A percentile compares a stretch with the other conserved stretches of the same genome.
phyloP scores from a whole-genome alignment of 2,797 vertebrate species.

The Hippopotamyrus pictus region DNA sequence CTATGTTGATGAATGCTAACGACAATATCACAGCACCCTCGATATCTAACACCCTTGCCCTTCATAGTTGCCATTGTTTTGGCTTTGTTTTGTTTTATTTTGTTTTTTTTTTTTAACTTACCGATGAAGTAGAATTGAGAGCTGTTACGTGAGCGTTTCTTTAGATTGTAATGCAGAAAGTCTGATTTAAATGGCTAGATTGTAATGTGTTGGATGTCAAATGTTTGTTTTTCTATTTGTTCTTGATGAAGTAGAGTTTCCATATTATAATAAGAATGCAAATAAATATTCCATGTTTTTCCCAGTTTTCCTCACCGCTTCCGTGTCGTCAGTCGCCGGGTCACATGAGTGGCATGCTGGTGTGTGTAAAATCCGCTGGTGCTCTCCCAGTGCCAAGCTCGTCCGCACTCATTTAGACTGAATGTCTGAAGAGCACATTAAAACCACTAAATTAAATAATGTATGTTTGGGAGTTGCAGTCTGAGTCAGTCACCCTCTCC shows the following conservation, averaged over 20 bases:
- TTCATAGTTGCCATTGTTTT: conserved; percentile 66
- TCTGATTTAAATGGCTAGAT: conserved; percentile 6
- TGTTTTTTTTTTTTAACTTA: conserved; percentile 46
- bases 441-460: conserved; percentile 11
- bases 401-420: background rate
- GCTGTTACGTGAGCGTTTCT: conserved; percentile 43
- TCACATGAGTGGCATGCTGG: background rate
- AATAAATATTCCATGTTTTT: conserved; percentile 26
- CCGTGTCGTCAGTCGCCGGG: background rate
- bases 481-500: background rate
- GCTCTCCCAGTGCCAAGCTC: background rate
- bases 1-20: conserved; percentile 55
- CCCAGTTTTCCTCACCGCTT: background rate
- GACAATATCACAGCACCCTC: background rate
- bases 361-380: background rate
- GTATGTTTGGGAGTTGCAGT: background rate
- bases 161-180: conserved; percentile 9
- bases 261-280: conserved; percentile 17
- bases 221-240: conserved; percentile 17
- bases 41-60: conserved; percentile 51
- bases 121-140: conserved; percentile 50
- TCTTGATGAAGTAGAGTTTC: conserved; percentile 21
- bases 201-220: conserved; percentile 17
- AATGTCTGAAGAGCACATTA: background rate
- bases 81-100: conserved; percentile 50